Evolutionary conservation across 2,888 invertebrate genomes (phyloP).

Genomic region (Girardia tigrina): DNA sequence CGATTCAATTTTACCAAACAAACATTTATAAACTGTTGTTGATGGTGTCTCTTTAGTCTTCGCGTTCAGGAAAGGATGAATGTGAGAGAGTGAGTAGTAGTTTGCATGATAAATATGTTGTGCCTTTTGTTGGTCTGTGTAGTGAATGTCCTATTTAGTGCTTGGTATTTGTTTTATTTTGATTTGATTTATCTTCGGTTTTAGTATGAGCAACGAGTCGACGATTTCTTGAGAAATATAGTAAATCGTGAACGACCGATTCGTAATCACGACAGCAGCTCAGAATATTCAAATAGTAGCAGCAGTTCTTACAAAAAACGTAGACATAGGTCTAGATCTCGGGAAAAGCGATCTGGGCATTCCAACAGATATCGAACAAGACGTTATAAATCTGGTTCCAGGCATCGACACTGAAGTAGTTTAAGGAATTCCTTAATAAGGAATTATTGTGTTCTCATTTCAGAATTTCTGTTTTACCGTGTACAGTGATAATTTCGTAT

Average conservation of each 20-base stretch:
- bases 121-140: no score
- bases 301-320: not conserved
- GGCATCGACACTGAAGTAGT: constrained; percentile 11
- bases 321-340: not conserved
- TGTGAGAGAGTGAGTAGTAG: not conserved
- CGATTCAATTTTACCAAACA: no score
- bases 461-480: constrained; percentile 2
- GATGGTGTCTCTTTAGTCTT: constrained; percentile 6
- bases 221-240: constrained; percentile 28
- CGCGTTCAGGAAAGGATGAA: not conserved
- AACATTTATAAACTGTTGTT: no score
- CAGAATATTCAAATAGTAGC: not conserved
- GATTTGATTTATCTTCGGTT: not conserved
- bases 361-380: not conserved
- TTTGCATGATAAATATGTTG: not conserved
- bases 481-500: constrained; percentile 4
- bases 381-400: not conserved
- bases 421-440: no score
- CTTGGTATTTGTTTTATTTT: not conserved
- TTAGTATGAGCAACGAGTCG: constrained; percentile 30
- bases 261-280: constrained; percentile 14
- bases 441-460: not conserved
- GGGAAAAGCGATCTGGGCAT: not conserved
- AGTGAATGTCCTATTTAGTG: not conserved
- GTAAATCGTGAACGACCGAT: not conserved